Base-by-base conservation (phyloP, 2,113 vertebrate species). In the Eleginops maclovinus region DNA sequence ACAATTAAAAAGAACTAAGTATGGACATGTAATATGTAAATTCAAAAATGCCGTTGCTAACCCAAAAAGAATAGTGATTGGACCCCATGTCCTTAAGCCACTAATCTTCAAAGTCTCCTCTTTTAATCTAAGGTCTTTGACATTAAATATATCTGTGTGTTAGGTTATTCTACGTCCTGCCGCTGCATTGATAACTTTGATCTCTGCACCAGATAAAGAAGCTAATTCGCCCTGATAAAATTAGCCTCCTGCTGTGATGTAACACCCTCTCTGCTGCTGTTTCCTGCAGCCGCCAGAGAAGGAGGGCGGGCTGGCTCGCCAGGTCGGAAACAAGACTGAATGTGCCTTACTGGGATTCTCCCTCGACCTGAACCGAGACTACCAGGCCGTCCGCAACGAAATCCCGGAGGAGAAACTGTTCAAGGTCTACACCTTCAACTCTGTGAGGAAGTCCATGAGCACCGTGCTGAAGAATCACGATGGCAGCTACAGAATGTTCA, bases 341-440 rank as follows among this genome's bases (percentile, higher is more conserved):
- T 99, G 98, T 98, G 97, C 98, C 96, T 97, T 99, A 96, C 91
- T 99, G 93, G 97, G 97, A 89, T 90, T 99, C 83, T 87, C 95
- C 87, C 92, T 96, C 79, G 95, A 97, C 91, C 93, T 99, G 88
- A 95, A 93, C 80, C 93, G 94, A 70, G 97, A 99, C 93, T 99
- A 99, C 91, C 97, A 99, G 91, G 93, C 94, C 3, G 92, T 98
- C 81, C 96, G 98, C 91, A 97, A 96, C 54, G 96, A 97, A 88
- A 96, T 96, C 88, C 97, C 97, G 2, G 98, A 99, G 91, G 97
- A 99, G 91, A 96, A 95, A 74, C 92, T 99, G 17, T 97, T 96
- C 92, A 99, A 99, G 93, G 98, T 99, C 75, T 99, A 99, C 91
- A 99, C 98, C 63, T 99, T 99, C 94, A 99, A 99, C 92, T 99